Percentiles rank a stretch among this genome's conserved stretches.
Conservation (phyloP, 2,113 vertebrate species). For the western clawed frog (Xenopus tropicalis) region DNA sequence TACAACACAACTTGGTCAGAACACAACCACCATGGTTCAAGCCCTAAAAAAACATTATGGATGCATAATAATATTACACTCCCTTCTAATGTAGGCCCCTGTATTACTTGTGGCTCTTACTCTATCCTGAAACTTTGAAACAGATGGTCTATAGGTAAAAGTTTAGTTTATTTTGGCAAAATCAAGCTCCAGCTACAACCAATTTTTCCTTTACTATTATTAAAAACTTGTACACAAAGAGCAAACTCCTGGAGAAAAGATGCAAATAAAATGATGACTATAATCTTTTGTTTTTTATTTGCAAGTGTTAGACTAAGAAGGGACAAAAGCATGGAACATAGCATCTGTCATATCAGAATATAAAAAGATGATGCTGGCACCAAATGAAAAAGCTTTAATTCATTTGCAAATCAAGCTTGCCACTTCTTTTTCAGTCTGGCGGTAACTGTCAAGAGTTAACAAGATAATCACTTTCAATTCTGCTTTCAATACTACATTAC, state of each 20-base stretch:
- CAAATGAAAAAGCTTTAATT: conserved; percentile 91
- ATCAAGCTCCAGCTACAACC: no score
- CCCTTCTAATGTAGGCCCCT: no score
- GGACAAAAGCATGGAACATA: conserved; percentile 87
- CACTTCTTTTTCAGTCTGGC: conserved; percentile 93
- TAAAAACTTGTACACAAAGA: conserved; percentile 85
- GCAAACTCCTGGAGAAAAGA: conserved; percentile 75
- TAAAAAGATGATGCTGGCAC: conserved; percentile 98
- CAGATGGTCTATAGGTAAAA: no score
- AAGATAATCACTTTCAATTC: conserved; percentile 99
- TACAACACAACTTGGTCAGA: no score
- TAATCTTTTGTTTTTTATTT: conserved; percentile 86
- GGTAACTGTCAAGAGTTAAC: conserved; percentile 98
- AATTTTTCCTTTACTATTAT: conserved; percentile 62
- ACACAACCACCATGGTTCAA: no score
- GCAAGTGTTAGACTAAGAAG: conserved; percentile 75
- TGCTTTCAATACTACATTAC: conserved; percentile 93
- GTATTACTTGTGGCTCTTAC: no score
- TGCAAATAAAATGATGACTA: conserved; percentile 80
- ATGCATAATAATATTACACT: no score
- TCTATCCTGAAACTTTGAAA: no score
- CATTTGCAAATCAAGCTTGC: conserved; percentile 99
- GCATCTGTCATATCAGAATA: conserved; percentile 98
- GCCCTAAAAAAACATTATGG: no score
- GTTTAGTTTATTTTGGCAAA: no score